Conservation (phyloP, 1,140 invertebrate genomes). For the Drosophila malerkotliana region DNA sequence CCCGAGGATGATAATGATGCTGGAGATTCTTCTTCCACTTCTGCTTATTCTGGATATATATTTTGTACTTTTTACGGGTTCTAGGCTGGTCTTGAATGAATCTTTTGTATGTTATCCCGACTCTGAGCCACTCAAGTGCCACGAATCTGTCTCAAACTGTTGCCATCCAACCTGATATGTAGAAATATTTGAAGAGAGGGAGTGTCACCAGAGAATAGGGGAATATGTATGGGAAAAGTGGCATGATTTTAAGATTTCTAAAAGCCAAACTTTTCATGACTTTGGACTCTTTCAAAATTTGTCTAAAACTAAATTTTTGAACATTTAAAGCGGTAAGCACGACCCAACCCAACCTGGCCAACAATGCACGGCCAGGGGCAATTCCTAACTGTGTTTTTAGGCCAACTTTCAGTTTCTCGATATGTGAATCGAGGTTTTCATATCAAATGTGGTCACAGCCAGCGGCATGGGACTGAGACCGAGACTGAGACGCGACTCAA, state of each 20-base stretch:
- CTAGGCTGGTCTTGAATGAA: conserved; percentile 36
- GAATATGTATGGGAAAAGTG: too few species aligned
- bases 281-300: conserved; percentile 8
- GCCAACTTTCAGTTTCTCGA: conserved; percentile 76
- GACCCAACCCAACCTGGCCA: conserved; percentile 14
- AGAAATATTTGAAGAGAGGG: conserved; percentile 21
- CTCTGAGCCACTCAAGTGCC: conserved; percentile 47
- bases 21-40: conserved; percentile 28
- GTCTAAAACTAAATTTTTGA: neutral
- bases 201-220: conserved; percentile 32
- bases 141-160: conserved; percentile 30
- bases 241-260: too few species aligned
- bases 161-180: conserved; percentile 11
- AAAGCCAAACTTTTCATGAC: too few species aligned
- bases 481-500: conserved; percentile 46
- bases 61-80: conserved; percentile 1
- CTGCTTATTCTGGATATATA: neutral
- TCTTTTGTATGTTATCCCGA: conserved; percentile 42
- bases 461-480: conserved; percentile 14
- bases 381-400: conserved; percentile 71
- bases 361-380: conserved; percentile 44
- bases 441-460: conserved; percentile 63
- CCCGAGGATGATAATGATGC: conserved; percentile 18
- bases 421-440: conserved; percentile 71
- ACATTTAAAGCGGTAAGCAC: conserved; percentile 27